Base-by-base conservation (phyloP, 2,797 vertebrate species). In the Chromis chromis region DNA sequence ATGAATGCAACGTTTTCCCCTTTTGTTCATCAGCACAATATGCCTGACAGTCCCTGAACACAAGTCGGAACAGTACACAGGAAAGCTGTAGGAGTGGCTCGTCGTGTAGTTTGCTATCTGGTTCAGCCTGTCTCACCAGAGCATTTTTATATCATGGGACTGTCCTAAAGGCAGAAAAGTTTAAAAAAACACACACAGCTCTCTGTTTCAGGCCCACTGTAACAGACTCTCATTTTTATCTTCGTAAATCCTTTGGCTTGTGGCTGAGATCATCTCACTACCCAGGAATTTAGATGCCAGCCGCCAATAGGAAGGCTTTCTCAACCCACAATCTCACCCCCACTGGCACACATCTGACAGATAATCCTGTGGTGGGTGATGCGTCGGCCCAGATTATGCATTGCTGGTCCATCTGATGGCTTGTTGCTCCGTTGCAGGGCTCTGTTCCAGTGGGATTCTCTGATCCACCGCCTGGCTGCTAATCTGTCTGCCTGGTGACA, bases 341-440 rank as follows among this genome's bases (percentile, higher is more conserved):
- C 46, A n/a, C 66, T 8, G 53, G 63, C 27, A 64, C 68, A 79
- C 78, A 81, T 70, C 33, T 81, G 70, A 79, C 85, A 1, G 70
- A 85, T 95, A 95, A 90, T 93, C 92, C 91, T 69, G 63, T 86
- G 70, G 70, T 79, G 86, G 89, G 54, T 85, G 65, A 92, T 88
- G 84, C 88, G 79, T 88, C 52, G 70, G 46, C 83, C 59, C 82
- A 84, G 89, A 92, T 96, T 91, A 94, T 95, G 83, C 89, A 0
- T 85, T 82, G 74, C 71, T 69, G 70, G 52, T 77, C 44, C 52
- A 85, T 93, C 88, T 94, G 83, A 84, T 63, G 33, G 77, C 79
- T 79, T 90, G 89, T 77, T 91, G 91, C 72, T 87, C 65, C 65
- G 82, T 95, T 95, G 88, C 92, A 97, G 96, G 93, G 91, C 84